A percentile compares a stretch with the other conserved stretches of the same genome.
Evolutionary conservation across 2,797 vertebrate genomes (phyloP).

Genomic region (Pempheris klunzingeri): DNA sequence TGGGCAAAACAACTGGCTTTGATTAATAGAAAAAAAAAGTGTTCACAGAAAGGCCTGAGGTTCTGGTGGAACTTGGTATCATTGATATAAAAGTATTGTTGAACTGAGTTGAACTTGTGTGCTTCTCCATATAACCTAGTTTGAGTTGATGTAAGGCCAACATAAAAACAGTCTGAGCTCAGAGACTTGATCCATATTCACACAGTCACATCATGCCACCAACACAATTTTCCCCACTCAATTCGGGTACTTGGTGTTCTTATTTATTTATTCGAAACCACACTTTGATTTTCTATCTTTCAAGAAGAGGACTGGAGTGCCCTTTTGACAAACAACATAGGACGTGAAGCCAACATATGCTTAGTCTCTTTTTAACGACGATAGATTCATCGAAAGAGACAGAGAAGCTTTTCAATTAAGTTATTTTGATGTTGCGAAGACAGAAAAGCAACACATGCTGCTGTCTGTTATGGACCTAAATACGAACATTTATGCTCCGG

Average conservation of each 20-base stretch:
- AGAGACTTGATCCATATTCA: not conserved
- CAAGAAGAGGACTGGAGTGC: not conserved
- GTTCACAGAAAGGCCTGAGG: not conserved
- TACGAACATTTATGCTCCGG: not conserved
- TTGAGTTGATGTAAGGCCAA: not conserved
- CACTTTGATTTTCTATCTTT: not conserved
- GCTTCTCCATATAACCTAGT: not conserved
- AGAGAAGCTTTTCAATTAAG: not conserved
- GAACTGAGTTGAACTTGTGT: not conserved
- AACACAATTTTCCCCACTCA: not conserved
- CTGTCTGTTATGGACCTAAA: not conserved
- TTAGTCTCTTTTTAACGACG: not conserved
- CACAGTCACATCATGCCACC: slow-evolving; percentile 5
- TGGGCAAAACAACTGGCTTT: not conserved
- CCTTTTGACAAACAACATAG: not conserved
- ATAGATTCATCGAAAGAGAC: not conserved
- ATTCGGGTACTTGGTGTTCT: not conserved
- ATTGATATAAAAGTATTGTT: not conserved
- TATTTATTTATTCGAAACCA: not conserved
- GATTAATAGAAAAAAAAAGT: not conserved
- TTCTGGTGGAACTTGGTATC: not conserved
- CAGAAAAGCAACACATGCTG: not conserved
- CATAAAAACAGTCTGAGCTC: slow-evolving; percentile 15
- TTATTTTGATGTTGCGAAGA: not conserved
- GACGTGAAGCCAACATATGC: not conserved